Evolutionary conservation across 2,113 vertebrate species (phyloP).

Genomic region (Enhydra lutris): DNA sequence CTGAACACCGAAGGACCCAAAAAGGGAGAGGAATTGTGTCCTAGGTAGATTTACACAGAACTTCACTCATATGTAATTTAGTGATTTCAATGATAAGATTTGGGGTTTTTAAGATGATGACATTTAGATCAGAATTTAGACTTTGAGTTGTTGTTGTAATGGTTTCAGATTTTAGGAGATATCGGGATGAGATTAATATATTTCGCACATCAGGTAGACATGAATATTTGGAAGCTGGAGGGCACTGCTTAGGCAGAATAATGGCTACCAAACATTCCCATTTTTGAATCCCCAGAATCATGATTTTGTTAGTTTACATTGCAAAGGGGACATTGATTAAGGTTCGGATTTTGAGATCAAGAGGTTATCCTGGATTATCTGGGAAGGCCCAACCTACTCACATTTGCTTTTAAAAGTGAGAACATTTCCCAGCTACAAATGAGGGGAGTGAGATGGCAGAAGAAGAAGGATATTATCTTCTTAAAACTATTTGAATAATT

Average conservation of each 20-base stretch:
- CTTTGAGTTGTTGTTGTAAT: not conserved
- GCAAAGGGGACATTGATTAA: not conserved
- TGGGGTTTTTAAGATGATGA: not conserved
- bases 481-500: not conserved
- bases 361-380: not conserved
- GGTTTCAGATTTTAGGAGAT: not conserved
- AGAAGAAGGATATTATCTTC: not conserved
- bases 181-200: not conserved
- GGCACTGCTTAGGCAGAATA: not conserved
- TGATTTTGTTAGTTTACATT: not conserved
- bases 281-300: not conserved
- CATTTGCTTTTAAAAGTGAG: not conserved
- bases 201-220: not conserved
- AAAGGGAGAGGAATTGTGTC: not conserved
- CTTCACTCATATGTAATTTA: not conserved
- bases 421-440: not conserved
- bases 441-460: not conserved
- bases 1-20: not conserved
- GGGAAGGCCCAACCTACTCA: not conserved
- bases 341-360: not conserved
- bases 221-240: not conserved
- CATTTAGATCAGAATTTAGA: not conserved
- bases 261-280: not conserved
- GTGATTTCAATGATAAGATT: not conserved
- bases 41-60: not conserved